Base-by-base conservation (phyloP, 2,888 invertebrate species). In the Machimus rusticus region DNA sequence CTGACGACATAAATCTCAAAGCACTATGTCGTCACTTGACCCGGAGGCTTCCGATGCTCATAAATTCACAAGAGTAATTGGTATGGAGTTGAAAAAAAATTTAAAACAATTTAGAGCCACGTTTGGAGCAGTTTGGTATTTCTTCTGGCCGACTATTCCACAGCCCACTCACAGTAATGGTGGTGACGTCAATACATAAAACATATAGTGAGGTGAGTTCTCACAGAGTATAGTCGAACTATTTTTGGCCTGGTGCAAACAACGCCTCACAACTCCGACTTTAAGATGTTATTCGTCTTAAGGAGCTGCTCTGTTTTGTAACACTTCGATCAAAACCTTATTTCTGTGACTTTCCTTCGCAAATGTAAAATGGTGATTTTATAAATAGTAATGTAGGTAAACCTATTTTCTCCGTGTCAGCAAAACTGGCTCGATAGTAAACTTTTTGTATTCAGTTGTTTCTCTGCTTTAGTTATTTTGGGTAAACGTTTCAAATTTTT, bases 1-100 rank as follows among this genome's bases (percentile, higher is more conserved):
- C 77, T 87, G 66, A 66, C 86, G 85, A 76, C 88, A 90, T 90
- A 90, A 90, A 90, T 90, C 90, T 90, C 89, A 82, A 89, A 89
- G 89, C 89, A 89, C 89, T 89, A 90, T 90, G 89, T 89, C 89
- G 89, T 89, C 89, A 89, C 89, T 89, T 90, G 90, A 90, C 90
- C 90, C 88, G 87, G 85, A 89, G 89, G 89, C 88, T 88, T 89
- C 88, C 88, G 88, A 89, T 88, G 89, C 88, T 89, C 90, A 90
- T 90, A 90, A 90, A 90, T 90, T 88, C 87, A 78, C 87, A 88
- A 88, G 81, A 89, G 89, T 90, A 90, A 90, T 90, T 90, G 90
- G 88, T 88, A 89, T 16, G 31, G 66, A 79, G 16, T 66, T 86
- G 46, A 79, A 78, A 81, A 86, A 51, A 51, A 51, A 86, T 55